A percentile compares a stretch with the other conserved stretches of the same genome.
Conservation (phyloP, 37 sponge, comb jelly and placozoan species). For the Halichondria panicea region DNA sequence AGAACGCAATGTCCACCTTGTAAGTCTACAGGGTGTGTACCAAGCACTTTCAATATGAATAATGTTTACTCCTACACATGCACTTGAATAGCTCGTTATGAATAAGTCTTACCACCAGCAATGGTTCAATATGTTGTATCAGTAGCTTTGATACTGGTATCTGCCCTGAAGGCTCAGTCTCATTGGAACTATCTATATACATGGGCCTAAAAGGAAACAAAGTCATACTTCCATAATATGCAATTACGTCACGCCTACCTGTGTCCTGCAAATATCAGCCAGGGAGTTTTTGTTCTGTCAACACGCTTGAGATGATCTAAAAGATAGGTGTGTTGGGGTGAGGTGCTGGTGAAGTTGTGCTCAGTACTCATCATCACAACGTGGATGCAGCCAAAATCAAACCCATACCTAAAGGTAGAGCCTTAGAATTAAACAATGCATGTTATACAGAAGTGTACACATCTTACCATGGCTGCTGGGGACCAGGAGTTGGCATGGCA, state of each 20-base stretch:
- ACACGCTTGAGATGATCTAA: constrained; percentile 53
- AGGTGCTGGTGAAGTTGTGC: constrained; percentile 46
- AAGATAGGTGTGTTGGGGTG: constrained; percentile 52
- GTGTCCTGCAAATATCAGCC: constrained; percentile 84
- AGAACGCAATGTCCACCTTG: constrained; percentile 65
- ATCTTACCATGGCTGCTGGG: constrained; percentile 63
- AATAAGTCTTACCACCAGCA: constrained; percentile 50
- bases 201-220: constrained; percentile 79
- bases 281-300: constrained; percentile 68
- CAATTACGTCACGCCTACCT: no score
- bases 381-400: constrained; percentile 70
- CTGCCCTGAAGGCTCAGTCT: constrained; percentile 1
- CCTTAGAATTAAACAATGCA: no score
- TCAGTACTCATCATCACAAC: constrained; percentile 82
- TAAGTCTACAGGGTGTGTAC: constrained; percentile 52
- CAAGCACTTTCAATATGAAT: not conserved
- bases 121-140: constrained; percentile 53
- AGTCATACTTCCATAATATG: no score
- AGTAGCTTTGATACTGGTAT: constrained; percentile 35
- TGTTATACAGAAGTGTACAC: no score
- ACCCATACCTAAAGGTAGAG: constrained; percentile 57
- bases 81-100: no score
- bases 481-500: constrained; percentile 68
- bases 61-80: not conserved
- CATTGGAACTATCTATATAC: constrained; percentile 62